phyloP scores from a whole-genome alignment of 2,888 invertebrate species.

The Prosopocoilus inquinatus region DNA sequence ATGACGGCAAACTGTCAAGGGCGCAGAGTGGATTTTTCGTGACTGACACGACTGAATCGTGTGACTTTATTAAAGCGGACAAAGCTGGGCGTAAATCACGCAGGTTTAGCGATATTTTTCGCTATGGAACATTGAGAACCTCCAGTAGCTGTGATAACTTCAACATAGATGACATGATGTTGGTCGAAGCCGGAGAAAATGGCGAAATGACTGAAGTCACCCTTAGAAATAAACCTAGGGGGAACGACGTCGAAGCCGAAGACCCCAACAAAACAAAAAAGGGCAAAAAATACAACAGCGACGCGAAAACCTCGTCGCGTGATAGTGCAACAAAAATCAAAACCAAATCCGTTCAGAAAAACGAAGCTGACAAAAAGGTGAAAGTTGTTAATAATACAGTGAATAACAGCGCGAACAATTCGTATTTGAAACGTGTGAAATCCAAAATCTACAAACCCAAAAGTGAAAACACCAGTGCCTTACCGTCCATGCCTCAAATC shows the following conservation, averaged over 20 bases:
- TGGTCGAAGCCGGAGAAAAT: constrained; percentile 25
- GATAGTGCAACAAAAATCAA: constrained; percentile 20
- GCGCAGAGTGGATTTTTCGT: constrained; percentile 41
- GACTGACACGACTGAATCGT: constrained; percentile 24
- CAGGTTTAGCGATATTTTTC: constrained; percentile 47
- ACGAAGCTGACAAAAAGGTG: constrained; percentile 4
- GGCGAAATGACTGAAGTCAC: constrained; percentile 29
- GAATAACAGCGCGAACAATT: constrained; percentile 21
- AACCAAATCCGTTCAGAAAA: constrained; percentile 6
- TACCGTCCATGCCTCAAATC: constrained; percentile 39
- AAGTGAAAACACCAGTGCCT: constrained; percentile 30
- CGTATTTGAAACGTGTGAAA: constrained; percentile 48
- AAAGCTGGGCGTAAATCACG: constrained; percentile 36
- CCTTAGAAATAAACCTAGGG: constrained; percentile 10
- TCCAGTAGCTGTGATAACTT: constrained; percentile 41
- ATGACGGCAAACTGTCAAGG: constrained; percentile 29
- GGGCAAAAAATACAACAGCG: constrained; percentile 19
- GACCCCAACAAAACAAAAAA: constrained; percentile 22
- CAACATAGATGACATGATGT: constrained; percentile 32
- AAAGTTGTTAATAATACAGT: neutral
- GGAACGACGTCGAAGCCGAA: constrained; percentile 5
- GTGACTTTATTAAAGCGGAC: constrained; percentile 12
- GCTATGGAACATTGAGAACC: constrained; percentile 29
- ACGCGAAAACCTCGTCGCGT: constrained; percentile 17
- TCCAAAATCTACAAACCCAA: constrained; percentile 48